phyloP scores from a whole-genome alignment of 2,113 vertebrate species.

The Nestor notabilis region DNA sequence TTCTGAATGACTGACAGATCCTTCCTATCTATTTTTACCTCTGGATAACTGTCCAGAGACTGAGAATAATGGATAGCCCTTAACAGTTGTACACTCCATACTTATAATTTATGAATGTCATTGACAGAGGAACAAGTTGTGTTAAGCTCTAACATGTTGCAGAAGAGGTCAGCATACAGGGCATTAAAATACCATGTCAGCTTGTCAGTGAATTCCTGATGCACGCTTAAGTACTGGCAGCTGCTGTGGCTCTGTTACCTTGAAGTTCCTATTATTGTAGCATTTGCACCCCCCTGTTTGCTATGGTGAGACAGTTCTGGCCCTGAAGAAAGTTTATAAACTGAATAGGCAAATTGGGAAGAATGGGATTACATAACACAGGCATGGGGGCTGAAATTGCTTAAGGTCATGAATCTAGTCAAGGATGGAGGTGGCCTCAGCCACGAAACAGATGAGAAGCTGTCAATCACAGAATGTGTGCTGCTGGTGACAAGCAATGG shows the following conservation, averaged over 20 bases:
- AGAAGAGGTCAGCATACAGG: constrained; percentile 4
- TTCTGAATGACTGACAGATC: constrained; percentile 26
- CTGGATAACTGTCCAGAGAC: neutral
- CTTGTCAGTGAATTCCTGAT: constrained; percentile 15
- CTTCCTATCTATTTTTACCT: constrained; percentile 27
- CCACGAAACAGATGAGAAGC: accelerated
- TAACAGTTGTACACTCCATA: neutral
- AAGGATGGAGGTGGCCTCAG: neutral
- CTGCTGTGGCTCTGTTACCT: neutral
- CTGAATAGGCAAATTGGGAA: neutral
- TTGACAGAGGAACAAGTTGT: neutral
- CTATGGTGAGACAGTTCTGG: neutral
- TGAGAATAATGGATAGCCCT: neutral
- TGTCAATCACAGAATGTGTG: accelerated
- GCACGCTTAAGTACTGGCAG: neutral
- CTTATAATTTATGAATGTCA: neutral
- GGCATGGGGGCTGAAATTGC: neutral
- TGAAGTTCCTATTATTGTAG: neutral
- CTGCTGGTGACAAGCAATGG: accelerated
- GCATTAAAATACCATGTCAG: constrained; percentile 17
- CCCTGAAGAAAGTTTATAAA: neutral
- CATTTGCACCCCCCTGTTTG: neutral
- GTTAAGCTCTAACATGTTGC: neutral
- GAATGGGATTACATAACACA: neutral
- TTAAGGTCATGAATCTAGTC: neutral